Conservation (phyloP, 2,797 vertebrate species). For the Xiphophorus birchmanni region DNA sequence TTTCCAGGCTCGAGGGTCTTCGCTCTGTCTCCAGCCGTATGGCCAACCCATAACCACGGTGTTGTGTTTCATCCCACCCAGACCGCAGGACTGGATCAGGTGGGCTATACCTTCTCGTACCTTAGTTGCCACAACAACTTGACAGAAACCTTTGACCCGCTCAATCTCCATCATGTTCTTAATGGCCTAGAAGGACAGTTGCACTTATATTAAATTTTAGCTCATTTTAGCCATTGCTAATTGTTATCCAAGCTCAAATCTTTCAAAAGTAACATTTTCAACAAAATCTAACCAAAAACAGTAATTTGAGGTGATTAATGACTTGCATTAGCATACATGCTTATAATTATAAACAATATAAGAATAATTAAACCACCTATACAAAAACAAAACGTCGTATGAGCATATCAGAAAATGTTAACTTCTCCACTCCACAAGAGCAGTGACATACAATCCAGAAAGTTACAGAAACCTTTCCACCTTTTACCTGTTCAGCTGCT, state of each 20-base stretch:
- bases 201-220: background rate
- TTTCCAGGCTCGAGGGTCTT: slow-evolving; percentile 98
- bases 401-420: background rate
- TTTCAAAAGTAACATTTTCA: background rate
- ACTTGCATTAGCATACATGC: background rate
- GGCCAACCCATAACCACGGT: slow-evolving; percentile 98
- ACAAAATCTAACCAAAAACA: background rate
- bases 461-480: background rate
- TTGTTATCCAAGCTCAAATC: background rate
- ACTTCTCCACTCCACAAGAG: slow-evolving; percentile 4
- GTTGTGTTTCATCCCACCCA: slow-evolving; percentile 98
- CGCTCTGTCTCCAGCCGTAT: slow-evolving; percentile 97
- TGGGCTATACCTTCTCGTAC: slow-evolving; percentile 94
- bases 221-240: background rate
- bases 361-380: background rate
- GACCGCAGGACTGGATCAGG: slow-evolving; percentile 95
- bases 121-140: slow-evolving; percentile 93
- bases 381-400: background rate
- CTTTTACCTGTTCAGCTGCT: slow-evolving; percentile 92
- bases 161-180: slow-evolving; percentile 99
- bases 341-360: background rate
- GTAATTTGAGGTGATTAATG: background rate
- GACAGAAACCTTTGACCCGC: slow-evolving; percentile 97
- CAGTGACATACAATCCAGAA: background rate
- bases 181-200: slow-evolving; percentile 84